Percentiles rank a stretch among this genome's conserved stretches.
These are phyloP conservation scores for Cyclophora punctaria DNA, from an alignment of 2,888 invertebrate genomes.

Conservation along the genomic window DNA sequence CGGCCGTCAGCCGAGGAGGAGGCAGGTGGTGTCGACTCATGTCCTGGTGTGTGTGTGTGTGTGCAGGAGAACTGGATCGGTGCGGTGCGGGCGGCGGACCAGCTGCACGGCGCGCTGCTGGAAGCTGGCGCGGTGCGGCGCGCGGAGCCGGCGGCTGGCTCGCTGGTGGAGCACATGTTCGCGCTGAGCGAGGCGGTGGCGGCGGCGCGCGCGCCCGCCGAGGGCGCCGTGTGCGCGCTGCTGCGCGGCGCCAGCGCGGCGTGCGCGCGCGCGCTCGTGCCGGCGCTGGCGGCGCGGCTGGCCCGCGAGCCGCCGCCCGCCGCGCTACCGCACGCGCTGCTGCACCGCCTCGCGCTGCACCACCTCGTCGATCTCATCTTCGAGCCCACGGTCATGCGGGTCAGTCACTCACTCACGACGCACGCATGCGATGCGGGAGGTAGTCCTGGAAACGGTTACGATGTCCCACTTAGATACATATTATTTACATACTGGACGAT, in stretches of 20 bases:
- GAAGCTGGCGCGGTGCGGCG: slow-evolving; percentile 44
- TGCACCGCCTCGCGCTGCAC: slow-evolving; percentile 57
- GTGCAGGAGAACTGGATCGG: slow-evolving; percentile 68
- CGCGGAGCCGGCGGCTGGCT: slow-evolving; percentile 55
- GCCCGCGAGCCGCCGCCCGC: slow-evolving; percentile 68
- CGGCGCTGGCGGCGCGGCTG: slow-evolving; percentile 61
- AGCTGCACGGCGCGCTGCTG: slow-evolving; percentile 59
- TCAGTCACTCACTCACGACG: slow-evolving; percentile 23
- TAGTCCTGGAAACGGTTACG: too few relatives aligned
- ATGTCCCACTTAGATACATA: too few relatives aligned
- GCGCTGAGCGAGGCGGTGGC: slow-evolving; percentile 62
- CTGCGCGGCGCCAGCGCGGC: slow-evolving; percentile 51
- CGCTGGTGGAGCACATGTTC: slow-evolving; percentile 68
- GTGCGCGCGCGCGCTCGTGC: slow-evolving; percentile 51
- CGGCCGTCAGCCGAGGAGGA: too few relatives aligned
- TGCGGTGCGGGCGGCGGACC: slow-evolving; percentile 62
- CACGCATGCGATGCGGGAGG: too few relatives aligned
- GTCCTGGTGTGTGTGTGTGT: neutral
- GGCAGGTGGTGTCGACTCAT: neutral
- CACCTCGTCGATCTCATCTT: slow-evolving; percentile 61
- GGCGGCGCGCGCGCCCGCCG: slow-evolving; percentile 59
- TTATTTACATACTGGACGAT: too few relatives aligned
- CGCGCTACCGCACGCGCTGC: slow-evolving; percentile 62
- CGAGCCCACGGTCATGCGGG: slow-evolving; percentile 54
- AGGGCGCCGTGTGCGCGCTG: slow-evolving; percentile 64